A percentile compares a stretch with the other conserved stretches of the same genome.
These are phyloP conservation scores for Epinephelus coioides DNA, from an alignment of 2,797 vertebrate genomes.

Conservation along the genomic window DNA sequence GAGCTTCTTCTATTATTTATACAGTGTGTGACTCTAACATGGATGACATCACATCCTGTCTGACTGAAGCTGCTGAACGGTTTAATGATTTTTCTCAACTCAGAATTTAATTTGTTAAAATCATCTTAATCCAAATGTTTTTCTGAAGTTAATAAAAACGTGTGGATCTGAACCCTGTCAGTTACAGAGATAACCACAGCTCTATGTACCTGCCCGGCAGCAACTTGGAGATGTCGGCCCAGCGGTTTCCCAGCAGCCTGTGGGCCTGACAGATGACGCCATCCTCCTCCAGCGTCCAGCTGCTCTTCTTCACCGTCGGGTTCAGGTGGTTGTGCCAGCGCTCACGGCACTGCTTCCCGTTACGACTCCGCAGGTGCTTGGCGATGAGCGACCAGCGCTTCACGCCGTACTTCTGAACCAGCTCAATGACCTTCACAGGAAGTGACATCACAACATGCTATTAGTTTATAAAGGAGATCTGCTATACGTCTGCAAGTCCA, in stretches of 20 bases:
- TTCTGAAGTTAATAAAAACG: no score
- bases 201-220: conserved; percentile 92
- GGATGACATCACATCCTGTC: no score
- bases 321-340: conserved; percentile 99
- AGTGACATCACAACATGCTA: conserved; percentile 20
- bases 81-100: no score
- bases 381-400: conserved; percentile 98
- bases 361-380: conserved; percentile 94
- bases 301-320: conserved; percentile 96
- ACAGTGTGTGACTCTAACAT: no score
- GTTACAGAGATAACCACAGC: no score
- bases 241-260: conserved; percentile 96
- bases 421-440: conserved; percentile 90
- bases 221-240: conserved; percentile 97
- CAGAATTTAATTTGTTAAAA: no score
- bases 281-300: conserved; percentile 97
- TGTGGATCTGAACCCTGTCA: no score
- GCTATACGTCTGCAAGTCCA: not conserved
- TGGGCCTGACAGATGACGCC: conserved; percentile 95
- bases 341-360: conserved; percentile 98
- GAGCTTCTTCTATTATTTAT: no score
- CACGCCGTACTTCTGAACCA: conserved; percentile 94
- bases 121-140: no score
- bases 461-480: not conserved
- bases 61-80: no score